Evolutionary conservation across 2,888 invertebrate species (phyloP).

Genomic region (Encarsia formosa): DNA sequence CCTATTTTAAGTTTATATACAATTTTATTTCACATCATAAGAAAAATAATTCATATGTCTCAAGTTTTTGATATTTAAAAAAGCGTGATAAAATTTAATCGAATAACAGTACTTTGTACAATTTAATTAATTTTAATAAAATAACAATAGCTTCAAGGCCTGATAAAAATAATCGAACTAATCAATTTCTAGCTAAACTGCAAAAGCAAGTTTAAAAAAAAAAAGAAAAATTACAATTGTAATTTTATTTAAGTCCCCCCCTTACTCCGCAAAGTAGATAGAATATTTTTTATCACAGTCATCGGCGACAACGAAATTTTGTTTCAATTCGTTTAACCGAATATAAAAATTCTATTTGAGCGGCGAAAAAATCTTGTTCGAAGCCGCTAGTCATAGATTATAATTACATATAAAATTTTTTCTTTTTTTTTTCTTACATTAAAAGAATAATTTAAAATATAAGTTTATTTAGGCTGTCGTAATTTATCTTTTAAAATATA

Average conservation of each 20-base stretch:
- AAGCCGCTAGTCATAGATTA: conserved; percentile 21
- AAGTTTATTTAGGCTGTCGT: conserved; percentile 10
- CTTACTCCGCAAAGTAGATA: conserved; percentile 38
- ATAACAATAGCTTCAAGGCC: conserved; percentile 5
- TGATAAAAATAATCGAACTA: conserved; percentile 8
- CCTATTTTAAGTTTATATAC: too few species aligned
- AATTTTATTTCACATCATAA: too few species aligned
- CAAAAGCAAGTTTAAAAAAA: not conserved
- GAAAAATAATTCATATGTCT: too few species aligned
- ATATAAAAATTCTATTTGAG: conserved; percentile 23
- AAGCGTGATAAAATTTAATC: too few species aligned
- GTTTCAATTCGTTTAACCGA: conserved; percentile 16
- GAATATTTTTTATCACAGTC: conserved; percentile 49
- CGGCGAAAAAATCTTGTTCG: conserved; percentile 15
- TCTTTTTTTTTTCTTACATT: conserved; percentile 5
- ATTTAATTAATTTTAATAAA: conserved; percentile 5
- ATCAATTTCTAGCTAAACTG: conserved; percentile 7
- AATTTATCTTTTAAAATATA: conserved; percentile 1
- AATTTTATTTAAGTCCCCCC: conserved; percentile 20
- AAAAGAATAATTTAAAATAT: conserved; percentile 17
- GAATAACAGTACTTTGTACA: too few species aligned
- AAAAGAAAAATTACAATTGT: not conserved
- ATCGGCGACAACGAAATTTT: conserved; percentile 38
- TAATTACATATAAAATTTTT: conserved; percentile 18
- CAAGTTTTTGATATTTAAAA: too few species aligned